A percentile compares a stretch with the other conserved stretches of the same genome.
phyloP scores from a whole-genome alignment of 2,888 invertebrate genomes.

The Hypsopygia costalis region DNA sequence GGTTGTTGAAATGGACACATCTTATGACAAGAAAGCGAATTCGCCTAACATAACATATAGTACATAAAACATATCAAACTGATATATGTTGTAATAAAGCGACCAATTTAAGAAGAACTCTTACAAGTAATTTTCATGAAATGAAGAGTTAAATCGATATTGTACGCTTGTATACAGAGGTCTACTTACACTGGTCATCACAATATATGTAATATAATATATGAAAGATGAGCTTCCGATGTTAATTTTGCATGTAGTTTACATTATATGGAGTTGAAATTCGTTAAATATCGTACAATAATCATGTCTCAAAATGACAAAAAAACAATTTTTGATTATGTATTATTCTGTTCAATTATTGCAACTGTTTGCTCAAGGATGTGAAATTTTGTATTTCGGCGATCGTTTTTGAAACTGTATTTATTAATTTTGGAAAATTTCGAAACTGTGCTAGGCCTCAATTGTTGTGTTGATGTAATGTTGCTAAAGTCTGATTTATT shows the following conservation, averaged over 20 bases:
- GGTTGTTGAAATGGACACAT: slow-evolving; percentile 50
- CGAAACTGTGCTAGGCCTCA: slow-evolving; percentile 8
- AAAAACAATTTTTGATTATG: slow-evolving; percentile 40
- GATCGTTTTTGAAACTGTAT: slow-evolving; percentile 19
- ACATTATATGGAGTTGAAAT: slow-evolving; percentile 33
- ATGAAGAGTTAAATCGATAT: slow-evolving; percentile 29
- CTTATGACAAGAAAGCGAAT: slow-evolving; percentile 54
- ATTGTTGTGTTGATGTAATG: slow-evolving; percentile 23
- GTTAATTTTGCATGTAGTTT: slow-evolving; percentile 61
- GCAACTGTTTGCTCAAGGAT: slow-evolving; percentile 68
- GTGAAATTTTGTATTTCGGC: slow-evolving; percentile 24
- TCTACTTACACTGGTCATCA: slow-evolving; percentile 19
- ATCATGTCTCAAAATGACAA: slow-evolving; percentile 62
- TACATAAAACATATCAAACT: slow-evolving; percentile 76
- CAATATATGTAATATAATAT: slow-evolving; percentile 14
- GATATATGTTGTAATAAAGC: slow-evolving; percentile 39
- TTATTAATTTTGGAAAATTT: slow-evolving; percentile 22
- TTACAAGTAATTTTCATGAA: slow-evolving; percentile 20
- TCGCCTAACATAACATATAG: slow-evolving; percentile 66
- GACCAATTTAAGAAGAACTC: slow-evolving; percentile 31
- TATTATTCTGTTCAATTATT: slow-evolving; percentile 50
- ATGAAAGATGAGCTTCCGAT: slow-evolving; percentile 57
- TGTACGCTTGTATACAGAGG: slow-evolving; percentile 10
- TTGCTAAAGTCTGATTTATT: slow-evolving; percentile 53
- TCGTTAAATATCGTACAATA: slow-evolving; percentile 47